Conservation (phyloP, 2,113 vertebrate species). For the Dendrocopos noguchii region DNA sequence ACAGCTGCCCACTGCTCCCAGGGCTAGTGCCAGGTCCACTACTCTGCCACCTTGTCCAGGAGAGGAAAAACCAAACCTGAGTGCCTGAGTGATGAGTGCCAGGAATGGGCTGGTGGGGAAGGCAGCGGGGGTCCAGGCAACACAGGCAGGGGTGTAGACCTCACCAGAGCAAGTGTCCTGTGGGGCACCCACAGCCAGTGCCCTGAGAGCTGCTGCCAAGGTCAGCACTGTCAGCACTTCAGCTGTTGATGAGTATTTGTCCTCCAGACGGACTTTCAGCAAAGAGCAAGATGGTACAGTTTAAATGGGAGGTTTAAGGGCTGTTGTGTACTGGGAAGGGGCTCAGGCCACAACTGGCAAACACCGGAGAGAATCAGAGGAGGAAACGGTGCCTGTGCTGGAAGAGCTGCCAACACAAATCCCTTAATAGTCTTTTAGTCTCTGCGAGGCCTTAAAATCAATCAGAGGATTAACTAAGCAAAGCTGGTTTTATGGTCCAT, state of each 20-base stretch:
- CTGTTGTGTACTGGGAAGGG: not conserved
- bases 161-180: fast-evolving
- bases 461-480: slow-evolving; percentile 64
- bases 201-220: not conserved
- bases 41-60: fast-evolving
- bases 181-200: not conserved
- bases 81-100: no score
- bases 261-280: not conserved
- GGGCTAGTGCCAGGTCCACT: not conserved
- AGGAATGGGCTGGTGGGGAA: not conserved
- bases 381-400: not conserved
- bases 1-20: not conserved
- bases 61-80: not conserved
- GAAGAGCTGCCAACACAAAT: slow-evolving; percentile 21
- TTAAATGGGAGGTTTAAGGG: not conserved
- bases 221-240: not conserved
- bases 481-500: slow-evolving; percentile 43
- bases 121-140: not conserved
- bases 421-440: slow-evolving; percentile 55
- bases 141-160: fast-evolving
- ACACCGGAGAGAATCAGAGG: not conserved
- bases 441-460: slow-evolving; percentile 58
- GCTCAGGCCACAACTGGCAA: not conserved
- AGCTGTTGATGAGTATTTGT: not conserved
- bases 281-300: not conserved